These are phyloP conservation scores for Pseudococcus viburni DNA, from an alignment of 2,888 invertebrate genomes.

Conservation along the genomic window DNA sequence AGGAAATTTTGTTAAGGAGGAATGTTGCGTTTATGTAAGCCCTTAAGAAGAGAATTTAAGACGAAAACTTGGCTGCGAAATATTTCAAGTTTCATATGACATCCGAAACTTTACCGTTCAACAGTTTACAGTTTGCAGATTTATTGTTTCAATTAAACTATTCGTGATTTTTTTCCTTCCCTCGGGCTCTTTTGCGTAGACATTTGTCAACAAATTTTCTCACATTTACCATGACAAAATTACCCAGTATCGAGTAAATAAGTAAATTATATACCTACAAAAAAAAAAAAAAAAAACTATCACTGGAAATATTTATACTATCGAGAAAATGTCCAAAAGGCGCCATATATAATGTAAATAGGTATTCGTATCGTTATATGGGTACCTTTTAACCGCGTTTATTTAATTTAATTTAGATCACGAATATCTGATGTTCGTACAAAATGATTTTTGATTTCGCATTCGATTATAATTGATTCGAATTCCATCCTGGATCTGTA, in stretches of 20 bases:
- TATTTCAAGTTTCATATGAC: conserved; percentile 44
- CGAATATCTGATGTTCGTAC: not conserved
- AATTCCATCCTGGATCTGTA: not conserved
- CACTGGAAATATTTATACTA: not conserved
- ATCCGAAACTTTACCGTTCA: conserved; percentile 1
- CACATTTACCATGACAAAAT: no score
- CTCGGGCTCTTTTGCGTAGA: not conserved
- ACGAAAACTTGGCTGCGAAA: conserved; percentile 16
- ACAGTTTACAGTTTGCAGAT: not conserved
- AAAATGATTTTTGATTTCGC: not conserved
- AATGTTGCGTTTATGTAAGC: conserved; percentile 1
- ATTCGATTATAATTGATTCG: not conserved
- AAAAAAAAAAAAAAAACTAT: not conserved
- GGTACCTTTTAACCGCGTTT: no score
- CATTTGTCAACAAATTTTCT: not conserved
- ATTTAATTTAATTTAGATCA: not conserved
- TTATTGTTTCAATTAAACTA: conserved; percentile 33
- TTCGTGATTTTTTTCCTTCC: not conserved
- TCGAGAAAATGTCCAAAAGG: not conserved
- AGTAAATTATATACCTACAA: not conserved
- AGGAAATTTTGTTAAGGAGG: not conserved
- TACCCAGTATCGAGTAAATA: no score
- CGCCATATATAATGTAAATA: not conserved
- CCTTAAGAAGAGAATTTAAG: conserved; percentile 34
- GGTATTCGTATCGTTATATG: no score